Evolutionary conservation across 2,888 invertebrate species (phyloP), one percentile per base, ranked within the genome.

Genomic region (Drosophila ochracea): DNA sequence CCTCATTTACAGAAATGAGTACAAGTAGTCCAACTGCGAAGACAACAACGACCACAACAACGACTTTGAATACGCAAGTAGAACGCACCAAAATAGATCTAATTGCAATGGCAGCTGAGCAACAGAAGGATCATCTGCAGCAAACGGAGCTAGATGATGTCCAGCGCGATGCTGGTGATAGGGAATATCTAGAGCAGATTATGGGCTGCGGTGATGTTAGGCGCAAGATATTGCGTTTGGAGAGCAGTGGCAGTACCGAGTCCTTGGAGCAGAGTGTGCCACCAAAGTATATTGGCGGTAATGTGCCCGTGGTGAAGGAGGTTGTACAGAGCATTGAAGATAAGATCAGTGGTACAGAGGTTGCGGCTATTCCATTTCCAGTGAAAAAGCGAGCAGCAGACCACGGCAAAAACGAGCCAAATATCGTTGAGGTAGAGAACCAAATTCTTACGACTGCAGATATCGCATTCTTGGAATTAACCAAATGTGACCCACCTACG

Each of bases 261-360:
- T 77, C 88, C 19, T 53, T 82, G 73, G 91, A 90, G 19, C 52
- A 55, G 61, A 74, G 37, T 62, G 59, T 68, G n/a, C 41, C 70
- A 11, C 80, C 85, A 37, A 90, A 89, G 65, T 78, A 78, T 50
- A 86, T 87, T 62, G 80, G 78, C 52, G 84, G 90, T 41, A 83
- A 90, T 55, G 76, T 79, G 31, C 94, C 94, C 11, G 94, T 94
- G 79, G 95, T 95, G 6, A 94, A 94, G 91, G 94, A 94, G 21
- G 94, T 94, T 87, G 93, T 95, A 50, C 94, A 94, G 87, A 91
- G 94, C 67, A 89, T 95, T 58, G 95, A 95, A 91, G 94, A 94
- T 77, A 94, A 94, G 64, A 68, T 91, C 73, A 86, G 91, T 30
- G 86, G 88, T 28, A 92, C 91, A 65, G 70, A 53, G 30, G 78